Evolutionary conservation across 2,888 invertebrate genomes (phyloP), one percentile per base, ranked within the genome.

Genomic region (Sesia apiformis): DNA sequence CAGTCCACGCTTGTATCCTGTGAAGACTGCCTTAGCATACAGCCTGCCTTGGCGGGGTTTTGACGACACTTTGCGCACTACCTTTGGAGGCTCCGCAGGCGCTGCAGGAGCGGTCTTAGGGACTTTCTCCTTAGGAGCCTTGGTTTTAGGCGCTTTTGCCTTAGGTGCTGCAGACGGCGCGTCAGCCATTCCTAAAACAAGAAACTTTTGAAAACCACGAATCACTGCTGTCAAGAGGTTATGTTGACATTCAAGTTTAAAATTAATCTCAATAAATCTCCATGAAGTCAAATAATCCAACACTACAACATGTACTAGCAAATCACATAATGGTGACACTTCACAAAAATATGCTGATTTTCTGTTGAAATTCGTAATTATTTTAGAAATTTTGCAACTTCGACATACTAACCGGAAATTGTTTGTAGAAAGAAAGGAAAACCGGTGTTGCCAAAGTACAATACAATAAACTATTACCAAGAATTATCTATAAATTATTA

Each of bases 11-110:
- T 97, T 98, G 89, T 95, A 96, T 67, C 96, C 96, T 65, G 98
- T 97, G 90, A 99, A 99, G 55, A 98, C 95, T 49, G 98, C 98
- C 88, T 98, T 98, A n/a, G 97, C 97, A 76, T 98, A 99, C 52
- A 99, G 91, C 70, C 98, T 93, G 57, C 96, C 96, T 77, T 95
- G 95, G 61, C 95, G 86, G 52, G 89, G 72, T 69, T 88, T 90
- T 67, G 66, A 92, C 77, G 88, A 78, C 53, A 84, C 83, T 66
- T 89, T 89, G 62, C 89, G 84, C 58, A 83, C 69, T 52, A 90
- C 85, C 68, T 91, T 91, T 6, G 88, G 78, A 57, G 91, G 82
- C 62, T 90, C 86, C 52, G 90, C 90, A 42, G 90, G 88, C 40
- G 89, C 90, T 58, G 89, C 91, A 51, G 90, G 90, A n/a, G 90